Base-by-base conservation (phyloP, 1,140 invertebrate genomes). In the Macrobrachium rosenbergii region DNA sequence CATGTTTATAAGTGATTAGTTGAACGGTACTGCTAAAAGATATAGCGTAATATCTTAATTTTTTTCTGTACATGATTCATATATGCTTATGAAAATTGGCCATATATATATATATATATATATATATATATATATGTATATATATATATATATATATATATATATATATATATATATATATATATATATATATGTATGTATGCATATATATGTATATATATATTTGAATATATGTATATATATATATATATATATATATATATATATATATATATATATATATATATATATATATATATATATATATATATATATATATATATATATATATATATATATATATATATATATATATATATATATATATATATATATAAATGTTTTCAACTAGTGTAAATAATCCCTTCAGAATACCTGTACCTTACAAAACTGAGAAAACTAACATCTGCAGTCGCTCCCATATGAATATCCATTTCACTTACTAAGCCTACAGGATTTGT, bases 281-380 rank as follows among this genome's bases (percentile, higher is more conserved):
- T 79, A 62, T 82, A 82, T 82, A 69, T 82, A 82, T 82, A 58
- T 82, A 82, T 82, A 72, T 72, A 82, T 82, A 52, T 72, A 82
- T 82, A 67, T 82, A 67, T 73, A 82, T 82, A 82, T 73, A 58
- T 73, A 58, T 79, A 79, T 79, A 62, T 79, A 79, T 79, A 62
- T 79, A 79, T 79, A 62, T 23, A 79, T 79, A 62, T 60, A 79
- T 79, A 62, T 79, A 79, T 79, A 62, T 82, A 82, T 82, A 69
- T 82, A 82, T 82, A 58, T 82, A 82, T 82, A 72, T 72, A 82
- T 82, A 52, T 72, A 82, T 82, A 67, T 82, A 67, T 73, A 82
- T 82, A 82, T 73, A 58, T 73, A 58, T 23, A 82, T 52, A 37
- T 52, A 45, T 79, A 43, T 86, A 81, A 69, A n/a, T n/a, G n/a